Evolutionary conservation across 2,888 invertebrate species (phyloP).

Genomic region (Pammene aurita): DNA sequence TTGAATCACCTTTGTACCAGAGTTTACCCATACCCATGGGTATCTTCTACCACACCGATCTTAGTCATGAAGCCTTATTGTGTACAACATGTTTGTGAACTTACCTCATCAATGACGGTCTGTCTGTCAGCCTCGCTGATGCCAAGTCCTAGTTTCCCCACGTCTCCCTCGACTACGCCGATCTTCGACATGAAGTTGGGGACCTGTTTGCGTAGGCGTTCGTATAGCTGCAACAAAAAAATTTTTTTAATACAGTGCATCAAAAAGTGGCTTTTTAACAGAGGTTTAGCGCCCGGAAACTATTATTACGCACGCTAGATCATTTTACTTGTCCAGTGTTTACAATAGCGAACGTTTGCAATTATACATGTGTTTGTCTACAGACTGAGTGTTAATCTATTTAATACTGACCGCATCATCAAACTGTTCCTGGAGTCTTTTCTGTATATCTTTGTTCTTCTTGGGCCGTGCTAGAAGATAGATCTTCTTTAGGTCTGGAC

Average conservation of each 20-base stretch:
- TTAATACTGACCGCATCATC: constrained; percentile 81
- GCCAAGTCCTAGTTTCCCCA: constrained; percentile 63
- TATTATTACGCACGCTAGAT: too few relatives aligned
- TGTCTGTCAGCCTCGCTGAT: constrained; percentile 65
- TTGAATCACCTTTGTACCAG: too few relatives aligned
- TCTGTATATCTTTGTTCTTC: constrained; percentile 80
- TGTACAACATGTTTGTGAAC: too few relatives aligned
- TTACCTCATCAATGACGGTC: constrained; percentile 63
- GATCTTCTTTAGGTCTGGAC: constrained; percentile 75
- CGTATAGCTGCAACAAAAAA: constrained; percentile 65
- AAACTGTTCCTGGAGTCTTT: constrained; percentile 82
- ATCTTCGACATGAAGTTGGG: constrained; percentile 74
- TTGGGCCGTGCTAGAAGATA: constrained; percentile 82
- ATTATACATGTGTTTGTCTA: too few relatives aligned
- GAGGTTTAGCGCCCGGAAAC: too few relatives aligned
- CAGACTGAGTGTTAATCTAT: not conserved
- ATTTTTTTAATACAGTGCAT: not conserved
- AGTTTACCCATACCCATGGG: too few relatives aligned
- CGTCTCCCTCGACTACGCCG: constrained; percentile 69
- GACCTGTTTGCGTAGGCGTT: constrained; percentile 62
- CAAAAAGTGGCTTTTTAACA: too few relatives aligned
- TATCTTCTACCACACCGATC: too few relatives aligned
- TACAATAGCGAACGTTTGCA: too few relatives aligned
- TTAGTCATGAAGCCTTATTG: too few relatives aligned
- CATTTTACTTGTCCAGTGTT: too few relatives aligned